A percentile compares a stretch with the other conserved stretches of the same genome.
phyloP scores from a whole-genome alignment of 2,888 invertebrate species.

The Allygus modestus region DNA sequence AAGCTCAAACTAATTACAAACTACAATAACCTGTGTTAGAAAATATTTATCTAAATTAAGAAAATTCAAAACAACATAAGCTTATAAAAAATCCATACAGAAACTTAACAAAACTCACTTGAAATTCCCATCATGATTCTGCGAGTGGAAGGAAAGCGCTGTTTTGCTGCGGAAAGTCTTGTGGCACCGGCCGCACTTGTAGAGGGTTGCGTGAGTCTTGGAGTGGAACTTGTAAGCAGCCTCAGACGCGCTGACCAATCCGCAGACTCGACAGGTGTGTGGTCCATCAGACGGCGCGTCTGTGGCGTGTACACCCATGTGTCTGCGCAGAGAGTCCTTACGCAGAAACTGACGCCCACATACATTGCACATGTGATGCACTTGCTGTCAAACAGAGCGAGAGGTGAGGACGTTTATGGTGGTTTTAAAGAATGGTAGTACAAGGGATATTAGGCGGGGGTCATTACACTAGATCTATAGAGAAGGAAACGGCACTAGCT shows the following conservation, averaged over 20 bases:
- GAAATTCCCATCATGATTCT: constrained; percentile 74
- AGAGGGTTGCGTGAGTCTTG: constrained; percentile 67
- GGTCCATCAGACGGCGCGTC: no score
- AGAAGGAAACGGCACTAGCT: no score
- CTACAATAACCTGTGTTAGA: no score
- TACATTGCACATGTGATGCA: constrained; percentile 54
- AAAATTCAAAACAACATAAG: no score
- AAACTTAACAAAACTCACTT: constrained; percentile 68
- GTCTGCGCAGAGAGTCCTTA: constrained; percentile 55
- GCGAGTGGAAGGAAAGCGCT: constrained; percentile 73
- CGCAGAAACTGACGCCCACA: constrained; percentile 59
- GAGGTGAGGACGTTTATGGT: no score
- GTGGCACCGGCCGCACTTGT: constrained; percentile 73
- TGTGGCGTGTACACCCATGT: not conserved
- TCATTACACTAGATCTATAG: no score
- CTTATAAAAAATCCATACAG: no score
- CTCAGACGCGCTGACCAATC: not conserved
- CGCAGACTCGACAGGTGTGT: constrained; percentile 17
- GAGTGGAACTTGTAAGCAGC: not conserved
- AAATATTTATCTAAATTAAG: no score
- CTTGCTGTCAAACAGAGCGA: constrained; percentile 36
- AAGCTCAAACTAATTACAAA: no score
- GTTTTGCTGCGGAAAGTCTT: constrained; percentile 72
- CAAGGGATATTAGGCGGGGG: no score
- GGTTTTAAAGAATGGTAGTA: no score